These are phyloP conservation scores for Cinara cedri DNA, from an alignment of 2,888 invertebrate species.

Conservation along the genomic window DNA sequence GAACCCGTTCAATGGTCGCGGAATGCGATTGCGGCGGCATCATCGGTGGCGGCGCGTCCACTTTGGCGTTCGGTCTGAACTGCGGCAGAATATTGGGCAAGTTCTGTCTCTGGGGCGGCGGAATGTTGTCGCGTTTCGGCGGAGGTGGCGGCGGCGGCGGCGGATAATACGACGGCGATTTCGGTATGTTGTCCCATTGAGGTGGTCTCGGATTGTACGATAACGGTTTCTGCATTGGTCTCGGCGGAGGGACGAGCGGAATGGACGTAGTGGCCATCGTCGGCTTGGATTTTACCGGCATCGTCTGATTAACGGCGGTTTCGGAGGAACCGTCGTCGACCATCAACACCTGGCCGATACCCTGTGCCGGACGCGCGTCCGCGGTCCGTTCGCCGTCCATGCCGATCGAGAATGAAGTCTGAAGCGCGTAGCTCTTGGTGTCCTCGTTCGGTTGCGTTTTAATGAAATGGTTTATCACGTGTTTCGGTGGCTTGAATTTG, in stretches of 20 bases:
- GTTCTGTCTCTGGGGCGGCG: conserved; percentile 31
- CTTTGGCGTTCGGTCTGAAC: conserved; percentile 71
- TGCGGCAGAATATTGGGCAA: conserved; percentile 75
- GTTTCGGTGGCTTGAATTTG: conserved; percentile 49
- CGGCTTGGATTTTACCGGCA: conserved; percentile 18
- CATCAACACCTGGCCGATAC: conserved; percentile 60
- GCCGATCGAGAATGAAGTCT: conserved; percentile 61
- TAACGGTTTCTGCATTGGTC: conserved; percentile 57
- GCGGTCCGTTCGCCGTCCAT: conserved; percentile 57
- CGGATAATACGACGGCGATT: conserved; percentile 57
- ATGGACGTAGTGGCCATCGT: conserved; percentile 39
- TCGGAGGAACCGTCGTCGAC: conserved; percentile 58
- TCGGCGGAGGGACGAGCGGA: conserved; percentile 43
- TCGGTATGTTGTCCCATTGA: conserved; percentile 63
- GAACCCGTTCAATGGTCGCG: conserved; percentile 57
- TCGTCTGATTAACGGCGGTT: conserved; percentile 40
- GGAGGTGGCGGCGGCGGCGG: background rate
- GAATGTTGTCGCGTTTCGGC: conserved; percentile 33
- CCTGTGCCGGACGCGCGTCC: conserved; percentile 57
- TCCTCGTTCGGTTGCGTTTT: conserved; percentile 58
- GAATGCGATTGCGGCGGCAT: conserved; percentile 33
- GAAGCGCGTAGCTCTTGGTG: conserved; percentile 60
- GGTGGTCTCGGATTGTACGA: conserved; percentile 64
- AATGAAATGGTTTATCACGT: conserved; percentile 51
- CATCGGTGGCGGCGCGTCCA: conserved; percentile 59